Evolutionary conservation across 1,140 invertebrate genomes (phyloP), one percentile per base, ranked within the genome.

Genomic region (Drosophila gunungcola): DNA sequence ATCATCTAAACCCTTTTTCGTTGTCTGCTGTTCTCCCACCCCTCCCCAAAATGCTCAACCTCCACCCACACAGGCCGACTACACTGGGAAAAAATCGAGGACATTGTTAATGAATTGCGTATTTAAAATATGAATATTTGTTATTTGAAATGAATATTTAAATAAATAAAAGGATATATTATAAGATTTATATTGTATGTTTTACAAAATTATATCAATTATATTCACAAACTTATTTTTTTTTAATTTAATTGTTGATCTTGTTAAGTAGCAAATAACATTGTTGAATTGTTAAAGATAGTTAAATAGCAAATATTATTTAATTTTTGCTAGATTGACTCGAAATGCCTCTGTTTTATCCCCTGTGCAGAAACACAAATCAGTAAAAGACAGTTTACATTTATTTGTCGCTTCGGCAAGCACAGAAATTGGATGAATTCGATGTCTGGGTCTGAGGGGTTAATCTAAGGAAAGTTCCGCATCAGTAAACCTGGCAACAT

Each of bases 361-460:
- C 21, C 0, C 10, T 32, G 12, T 43, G 56, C 57, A 42, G 5
- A 16, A 12, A 13, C 29, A 49, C 57, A 70, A 46, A 73, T 70
- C 72, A 60, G 60, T 70, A 75, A 70, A 70, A 77, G 58, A 68
- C 61, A 39, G 16, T 75, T 75, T 75, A 53, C 72, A 52, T 75
- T 75, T 75, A 86, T 86, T 86, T 86, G 79, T 86, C 83, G 83
- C 83, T 83, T 88, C 67, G 88, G 51, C 83, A 73, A 63, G 51
- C 83, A 82, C 83, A 70, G 65, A 63, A 83, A 70, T 79, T 74
- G 70, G 65, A 57, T 77, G 56, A 38, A 55, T 62, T 54, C 42
- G 60, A 52, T 51, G 63, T 62, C 45, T 41, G 54, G 57, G 39
- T 55, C 34, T 38, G 60, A 56, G 36, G 38, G 12, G 41, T 61